Evolutionary conservation across 53 echinoderm and acorn worm species (phyloP), one percentile per base, ranked within the genome.

Genomic region (Antedon mediterranea): DNA sequence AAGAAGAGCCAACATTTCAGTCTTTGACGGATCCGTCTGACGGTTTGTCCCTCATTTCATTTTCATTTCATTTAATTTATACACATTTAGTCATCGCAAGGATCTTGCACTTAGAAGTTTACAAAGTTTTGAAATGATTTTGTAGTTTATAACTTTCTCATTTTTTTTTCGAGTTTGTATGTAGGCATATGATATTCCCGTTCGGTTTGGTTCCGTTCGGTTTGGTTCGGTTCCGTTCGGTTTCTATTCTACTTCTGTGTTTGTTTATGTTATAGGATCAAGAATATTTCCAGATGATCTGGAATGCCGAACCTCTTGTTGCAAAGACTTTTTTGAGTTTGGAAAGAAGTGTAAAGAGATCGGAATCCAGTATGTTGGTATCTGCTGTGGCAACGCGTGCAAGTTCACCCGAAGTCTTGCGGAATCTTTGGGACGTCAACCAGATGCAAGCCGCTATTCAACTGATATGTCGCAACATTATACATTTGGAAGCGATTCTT

Each of bases 1-100:
- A 75, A 57, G 75, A 83, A 31, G 76, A 81, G 4, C 92, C 89
- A 0, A 82, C 76, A 0, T 89, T 89, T 31, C 77, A 84, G 18
- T 42, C 78, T 0, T 43, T 86, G 23, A 74, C 33, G 3, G 92
- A 92, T 41, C 92, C 89, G 4, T 6, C 7, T 3, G 57, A 57
- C 20, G 57, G 57, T 57, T 18, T 57, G 37, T 37, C 11, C 11
- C 37, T 11, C 4, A n/a, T n/a, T n/a, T n/a, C n/a, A n/a, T n/a
- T n/a, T n/a, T n/a, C n/a, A n/a, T n/a, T n/a, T n/a, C n/a, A n/a
- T n/a, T n/a, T n/a, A n/a, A n/a, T n/a, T n/a, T n/a, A n/a, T n/a
- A n/a, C n/a, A n/a, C n/a, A n/a, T n/a, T n/a, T n/a, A n/a, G n/a
- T n/a, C n/a, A n/a, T n/a, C n/a, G n/a, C n/a, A n/a, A n/a, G n/a